Percentiles rank a stretch among this genome's conserved stretches.
Conservation (phyloP, 1,140 invertebrate species). For the Trichonephila inaurata region DNA sequence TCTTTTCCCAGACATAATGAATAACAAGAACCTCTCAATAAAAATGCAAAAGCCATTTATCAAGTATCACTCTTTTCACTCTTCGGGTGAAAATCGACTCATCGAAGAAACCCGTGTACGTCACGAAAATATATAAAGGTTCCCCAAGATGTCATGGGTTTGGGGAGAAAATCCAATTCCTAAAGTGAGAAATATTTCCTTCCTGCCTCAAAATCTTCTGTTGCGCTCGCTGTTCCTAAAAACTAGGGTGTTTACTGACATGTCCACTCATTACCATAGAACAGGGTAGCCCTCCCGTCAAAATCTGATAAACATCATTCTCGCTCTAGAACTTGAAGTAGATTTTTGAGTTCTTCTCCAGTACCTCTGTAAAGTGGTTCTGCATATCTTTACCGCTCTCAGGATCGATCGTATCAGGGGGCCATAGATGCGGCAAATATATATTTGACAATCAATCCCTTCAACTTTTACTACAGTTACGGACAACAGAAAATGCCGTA, state of each 20-base stretch:
- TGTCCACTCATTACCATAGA: constrained; percentile 70
- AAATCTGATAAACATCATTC: constrained; percentile 70
- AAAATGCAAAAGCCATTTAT: background rate
- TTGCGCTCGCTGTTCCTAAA: background rate
- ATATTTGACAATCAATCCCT: constrained; percentile 59
- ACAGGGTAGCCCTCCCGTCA: constrained; percentile 60
- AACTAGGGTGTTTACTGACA: constrained; percentile 62
- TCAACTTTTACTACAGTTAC: constrained; percentile 1
- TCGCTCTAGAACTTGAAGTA: constrained; percentile 15
- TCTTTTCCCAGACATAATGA: too few relatives aligned
- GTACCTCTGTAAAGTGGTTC: background rate
- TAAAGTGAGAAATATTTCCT: constrained; percentile 17
- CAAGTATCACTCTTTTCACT: background rate
- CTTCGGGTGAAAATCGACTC: background rate
- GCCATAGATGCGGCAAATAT: constrained; percentile 28
- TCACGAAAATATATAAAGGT: background rate
- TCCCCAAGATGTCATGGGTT: background rate
- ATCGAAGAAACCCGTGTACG: background rate
- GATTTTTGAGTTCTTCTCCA: constrained; percentile 53
- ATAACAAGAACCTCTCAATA: too few relatives aligned
- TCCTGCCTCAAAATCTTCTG: background rate
- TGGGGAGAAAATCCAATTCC: constrained; percentile 17
- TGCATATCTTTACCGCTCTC: constrained; percentile 40
- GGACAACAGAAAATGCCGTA: background rate
- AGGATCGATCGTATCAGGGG: constrained; percentile 36